A percentile compares a stretch with the other conserved stretches of the same genome.
phyloP scores from a whole-genome alignment of 2,113 vertebrate genomes.

The Bubo blakistoni region DNA sequence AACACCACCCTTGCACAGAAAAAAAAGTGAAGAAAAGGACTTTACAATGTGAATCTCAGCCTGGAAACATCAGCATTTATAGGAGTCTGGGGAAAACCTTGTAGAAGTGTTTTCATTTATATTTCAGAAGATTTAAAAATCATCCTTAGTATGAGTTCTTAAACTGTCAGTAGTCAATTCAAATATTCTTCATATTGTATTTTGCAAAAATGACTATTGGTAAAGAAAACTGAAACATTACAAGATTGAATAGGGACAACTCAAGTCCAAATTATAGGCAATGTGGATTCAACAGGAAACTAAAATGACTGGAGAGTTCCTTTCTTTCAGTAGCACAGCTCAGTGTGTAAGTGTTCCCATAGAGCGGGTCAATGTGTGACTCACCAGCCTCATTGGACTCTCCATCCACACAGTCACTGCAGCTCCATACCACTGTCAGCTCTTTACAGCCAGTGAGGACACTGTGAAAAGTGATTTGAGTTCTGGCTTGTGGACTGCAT shows the following conservation, averaged over 20 bases:
- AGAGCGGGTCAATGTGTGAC: fast-evolving
- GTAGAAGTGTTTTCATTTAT: not conserved
- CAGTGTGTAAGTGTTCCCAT: not conserved
- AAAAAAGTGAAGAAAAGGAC: not conserved
- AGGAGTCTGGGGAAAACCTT: not conserved
- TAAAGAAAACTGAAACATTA: not conserved
- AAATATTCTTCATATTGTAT: not conserved
- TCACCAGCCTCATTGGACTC: not conserved
- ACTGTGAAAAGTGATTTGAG: not conserved
- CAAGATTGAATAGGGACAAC: not conserved
- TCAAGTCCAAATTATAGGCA: not conserved
- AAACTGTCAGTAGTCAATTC: not conserved
- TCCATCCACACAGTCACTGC: not conserved
- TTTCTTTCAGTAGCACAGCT: not conserved
- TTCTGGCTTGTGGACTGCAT: not conserved
- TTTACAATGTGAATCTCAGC: not conserved
- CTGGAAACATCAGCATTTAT: not conserved
- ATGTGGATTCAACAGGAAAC: not conserved
- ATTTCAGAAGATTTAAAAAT: not conserved
- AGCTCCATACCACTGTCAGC: not conserved
- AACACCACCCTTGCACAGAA: not conserved
- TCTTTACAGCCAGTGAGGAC: not conserved
- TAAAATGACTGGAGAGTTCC: not conserved
- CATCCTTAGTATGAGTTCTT: not conserved
- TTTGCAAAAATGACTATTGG: not conserved